Conservation (phyloP, 35 echinoderm and acorn worm genomes). For the Eucidaris tribuloides region DNA sequence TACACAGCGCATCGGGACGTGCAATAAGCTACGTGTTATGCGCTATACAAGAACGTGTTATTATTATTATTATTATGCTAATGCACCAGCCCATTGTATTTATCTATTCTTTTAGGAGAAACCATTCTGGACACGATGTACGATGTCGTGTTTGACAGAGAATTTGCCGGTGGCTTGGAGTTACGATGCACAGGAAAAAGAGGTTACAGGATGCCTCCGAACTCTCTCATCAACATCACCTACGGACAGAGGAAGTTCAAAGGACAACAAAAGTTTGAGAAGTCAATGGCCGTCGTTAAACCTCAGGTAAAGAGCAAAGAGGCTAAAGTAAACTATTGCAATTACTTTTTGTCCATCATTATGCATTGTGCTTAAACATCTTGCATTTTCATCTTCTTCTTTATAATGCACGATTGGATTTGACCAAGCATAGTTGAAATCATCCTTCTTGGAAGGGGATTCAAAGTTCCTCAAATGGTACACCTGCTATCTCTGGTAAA, state of each 20-base stretch:
- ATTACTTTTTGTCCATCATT: neutral
- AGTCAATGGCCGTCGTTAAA: slow-evolving; percentile 81
- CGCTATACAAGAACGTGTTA: no score
- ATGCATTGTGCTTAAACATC: neutral
- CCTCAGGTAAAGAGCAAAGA: slow-evolving; percentile 45
- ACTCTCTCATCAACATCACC: slow-evolving; percentile 79
- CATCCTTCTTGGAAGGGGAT: neutral
- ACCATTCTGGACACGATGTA: slow-evolving; percentile 77
- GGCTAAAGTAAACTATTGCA: neutral
- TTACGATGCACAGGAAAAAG: slow-evolving; percentile 49
- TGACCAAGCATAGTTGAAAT: neutral
- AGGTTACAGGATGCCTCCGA: slow-evolving; percentile 77
- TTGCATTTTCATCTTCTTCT: neutral
- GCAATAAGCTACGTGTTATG: no score
- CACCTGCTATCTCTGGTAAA: no score
- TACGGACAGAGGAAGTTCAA: slow-evolving; percentile 64
- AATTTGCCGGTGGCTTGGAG: slow-evolving; percentile 72
- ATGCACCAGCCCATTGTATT: no score
- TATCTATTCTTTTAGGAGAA: no score
- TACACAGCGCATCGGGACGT: no score
- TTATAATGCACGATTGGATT: neutral
- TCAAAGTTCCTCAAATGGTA: neutral
- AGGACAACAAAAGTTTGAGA: slow-evolving; percentile 37
- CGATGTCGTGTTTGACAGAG: slow-evolving; percentile 87
- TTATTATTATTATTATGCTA: no score